Conservation (phyloP, 2,113 vertebrate species). For the Alectura lathami region DNA sequence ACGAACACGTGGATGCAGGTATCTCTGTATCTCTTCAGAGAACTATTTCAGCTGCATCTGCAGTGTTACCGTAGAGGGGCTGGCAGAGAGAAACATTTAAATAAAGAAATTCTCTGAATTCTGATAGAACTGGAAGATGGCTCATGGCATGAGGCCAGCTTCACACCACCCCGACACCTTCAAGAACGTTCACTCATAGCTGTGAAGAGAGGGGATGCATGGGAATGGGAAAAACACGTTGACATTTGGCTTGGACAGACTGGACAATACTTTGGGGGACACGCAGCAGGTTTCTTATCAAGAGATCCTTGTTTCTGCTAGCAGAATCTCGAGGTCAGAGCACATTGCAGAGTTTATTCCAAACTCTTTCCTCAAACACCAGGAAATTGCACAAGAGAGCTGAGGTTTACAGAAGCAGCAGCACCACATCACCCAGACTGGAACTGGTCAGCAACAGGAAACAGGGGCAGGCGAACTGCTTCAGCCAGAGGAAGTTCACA, state of each 20-base stretch:
- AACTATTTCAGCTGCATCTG: not conserved
- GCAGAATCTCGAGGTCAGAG: not conserved
- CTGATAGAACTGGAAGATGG: not conserved
- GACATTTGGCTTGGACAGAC: not conserved
- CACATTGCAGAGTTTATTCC: not conserved
- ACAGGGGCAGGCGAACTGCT: not conserved
- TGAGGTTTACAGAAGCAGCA: not conserved
- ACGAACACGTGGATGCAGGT: fast-evolving
- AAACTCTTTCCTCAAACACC: not conserved
- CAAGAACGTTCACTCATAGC: not conserved
- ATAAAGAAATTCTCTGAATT: not conserved
- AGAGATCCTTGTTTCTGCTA: not conserved
- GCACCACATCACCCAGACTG: not conserved
- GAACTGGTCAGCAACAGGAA: not conserved
- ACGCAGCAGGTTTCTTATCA: not conserved
- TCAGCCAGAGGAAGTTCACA: not conserved
- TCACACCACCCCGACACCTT: fast-evolving
- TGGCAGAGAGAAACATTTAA: fast-evolving
- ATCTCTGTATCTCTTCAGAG: not conserved
- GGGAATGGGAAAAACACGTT: not conserved
- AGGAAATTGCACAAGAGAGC: not conserved
- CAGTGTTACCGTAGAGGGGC: no score
- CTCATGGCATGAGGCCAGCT: not conserved
- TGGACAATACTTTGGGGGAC: fast-evolving
- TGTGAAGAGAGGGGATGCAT: not conserved